These are phyloP conservation scores for Xenus cinereus DNA, from an alignment of 2,113 vertebrate genomes.

Conservation along the genomic window DNA sequence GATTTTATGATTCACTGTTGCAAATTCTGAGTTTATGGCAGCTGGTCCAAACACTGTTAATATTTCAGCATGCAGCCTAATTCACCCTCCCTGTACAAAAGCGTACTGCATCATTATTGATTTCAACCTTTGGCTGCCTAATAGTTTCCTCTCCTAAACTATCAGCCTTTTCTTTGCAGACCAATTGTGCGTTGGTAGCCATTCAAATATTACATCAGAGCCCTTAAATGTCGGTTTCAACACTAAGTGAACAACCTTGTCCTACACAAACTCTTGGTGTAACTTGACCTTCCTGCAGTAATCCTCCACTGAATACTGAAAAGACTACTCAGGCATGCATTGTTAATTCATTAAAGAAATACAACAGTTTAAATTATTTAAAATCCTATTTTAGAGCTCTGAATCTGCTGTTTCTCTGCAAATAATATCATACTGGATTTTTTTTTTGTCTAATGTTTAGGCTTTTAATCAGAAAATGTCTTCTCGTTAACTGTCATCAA, in stretches of 20 bases:
- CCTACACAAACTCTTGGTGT: not conserved
- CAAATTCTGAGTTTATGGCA: slow-evolving; percentile 38
- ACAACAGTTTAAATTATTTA: slow-evolving; percentile 49
- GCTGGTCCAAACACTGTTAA: not conserved
- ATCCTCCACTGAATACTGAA: not conserved
- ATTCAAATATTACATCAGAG: slow-evolving; percentile 28
- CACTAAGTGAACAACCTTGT: not conserved
- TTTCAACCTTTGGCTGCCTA: slow-evolving; percentile 36
- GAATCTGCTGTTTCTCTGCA: slow-evolving; percentile 13
- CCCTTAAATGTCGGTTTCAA: not conserved
- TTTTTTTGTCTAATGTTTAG: slow-evolving; percentile 19
- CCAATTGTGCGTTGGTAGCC: not conserved
- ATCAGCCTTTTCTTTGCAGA: slow-evolving; percentile 17
- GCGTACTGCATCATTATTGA: not conserved
- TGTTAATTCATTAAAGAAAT: slow-evolving; percentile 55
- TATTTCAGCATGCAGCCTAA: not conserved
- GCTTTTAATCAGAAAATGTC: slow-evolving; percentile 39
- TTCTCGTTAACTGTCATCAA: slow-evolving; percentile 10
- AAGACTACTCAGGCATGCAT: not conserved
- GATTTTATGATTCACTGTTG: not conserved
- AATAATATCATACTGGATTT: not conserved
- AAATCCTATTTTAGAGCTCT: not conserved
- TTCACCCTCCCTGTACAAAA: slow-evolving; percentile 13
- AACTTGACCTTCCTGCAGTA: not conserved
- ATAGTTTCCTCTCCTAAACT: slow-evolving; percentile 17